Evolutionary conservation across 1,140 invertebrate species (phyloP), one percentile per base, ranked within the genome.

Genomic region (Pseudomyrmex flavicornis): DNA sequence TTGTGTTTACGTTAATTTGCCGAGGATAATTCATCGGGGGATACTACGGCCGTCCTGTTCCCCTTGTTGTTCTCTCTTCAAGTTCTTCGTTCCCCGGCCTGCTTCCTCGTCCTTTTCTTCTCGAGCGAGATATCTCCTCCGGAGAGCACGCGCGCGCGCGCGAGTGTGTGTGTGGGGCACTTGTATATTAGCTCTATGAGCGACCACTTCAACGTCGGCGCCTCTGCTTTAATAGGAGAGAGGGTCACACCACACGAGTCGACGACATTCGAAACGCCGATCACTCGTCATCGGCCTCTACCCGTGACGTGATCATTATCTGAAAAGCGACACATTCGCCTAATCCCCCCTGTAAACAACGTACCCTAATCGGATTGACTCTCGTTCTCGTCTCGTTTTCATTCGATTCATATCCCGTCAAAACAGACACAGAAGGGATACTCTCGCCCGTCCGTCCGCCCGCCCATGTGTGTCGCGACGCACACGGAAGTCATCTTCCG

Each of bases 351-450:
- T 59, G 63, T 86, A 85, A 84, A 85, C 68, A 76, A 88, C 83
- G 9, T 75, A 54, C 73, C 9, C 54, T 89, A 89, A 89, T 88
- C 86, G 86, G 87, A 89, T 89, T 83, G 86, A 56, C 59, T 74
- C 77, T 17, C 63, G 35, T 35, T 69, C 35, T 52, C 59, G 61
- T 85, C 83, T 89, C 77, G 63, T 79, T 79, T 88, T 88, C 87
- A 85, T 22, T 66, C 62, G 87, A 88, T 88, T 85, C 79, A 74
- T 35, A 35, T 88, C 84, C 79, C 52, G 77, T 89, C 87, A 83
- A 89, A 88, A 89, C 84, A 65, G 86, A 88, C 83, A 7, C 83
- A 7, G 35, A 44, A 12, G 35, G 10, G 56, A 54, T 54, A 70
- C 17, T 22, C 56, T 1, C 26, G 26, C 3, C n/a, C n/a, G n/a